Evolutionary conservation across 2,888 invertebrate species (phyloP).

Genomic region (Phragmatobia fuliginosa): DNA sequence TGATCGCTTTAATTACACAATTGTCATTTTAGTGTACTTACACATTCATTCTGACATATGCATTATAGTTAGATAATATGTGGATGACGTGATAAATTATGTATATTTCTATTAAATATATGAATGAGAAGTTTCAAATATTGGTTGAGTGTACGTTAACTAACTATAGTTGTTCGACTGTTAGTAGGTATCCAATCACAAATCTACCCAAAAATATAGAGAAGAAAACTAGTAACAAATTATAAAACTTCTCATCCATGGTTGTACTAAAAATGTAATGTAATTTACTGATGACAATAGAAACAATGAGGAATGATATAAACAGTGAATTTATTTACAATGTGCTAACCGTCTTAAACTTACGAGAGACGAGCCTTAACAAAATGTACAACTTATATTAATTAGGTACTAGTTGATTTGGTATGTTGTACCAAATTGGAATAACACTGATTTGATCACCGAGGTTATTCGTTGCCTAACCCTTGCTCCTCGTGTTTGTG

Average conservation of each 20-base stretch:
- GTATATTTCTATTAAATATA: slow-evolving; percentile 5
- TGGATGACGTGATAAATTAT: slow-evolving; percentile 25
- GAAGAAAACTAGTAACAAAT: neutral
- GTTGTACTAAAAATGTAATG: neutral
- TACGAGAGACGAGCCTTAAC: slow-evolving; percentile 60
- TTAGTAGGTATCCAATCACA: neutral
- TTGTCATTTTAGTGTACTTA: slow-evolving; percentile 32
- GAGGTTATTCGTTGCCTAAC: slow-evolving; percentile 62
- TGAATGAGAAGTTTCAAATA: slow-evolving; percentile 1
- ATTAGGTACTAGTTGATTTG: slow-evolving; percentile 81
- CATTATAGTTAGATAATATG: slow-evolving; percentile 24
- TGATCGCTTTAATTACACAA: slow-evolving; percentile 27
- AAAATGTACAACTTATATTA: slow-evolving; percentile 70
- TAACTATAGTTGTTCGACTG: neutral
- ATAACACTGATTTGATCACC: slow-evolving; percentile 76
- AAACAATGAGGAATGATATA: slow-evolving; percentile 56
- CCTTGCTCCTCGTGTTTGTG: slow-evolving; percentile 53
- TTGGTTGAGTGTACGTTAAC: too few relatives aligned
- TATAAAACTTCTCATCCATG: neutral
- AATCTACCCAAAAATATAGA: neutral
- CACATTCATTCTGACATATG: slow-evolving; percentile 38
- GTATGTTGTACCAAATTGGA: slow-evolving; percentile 79
- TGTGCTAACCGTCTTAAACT: slow-evolving; percentile 52
- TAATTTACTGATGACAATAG: slow-evolving; percentile 23
- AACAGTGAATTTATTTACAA: slow-evolving; percentile 64